phyloP scores from a whole-genome alignment of 2,888 invertebrate species.

The Xestia c-nigrum region DNA sequence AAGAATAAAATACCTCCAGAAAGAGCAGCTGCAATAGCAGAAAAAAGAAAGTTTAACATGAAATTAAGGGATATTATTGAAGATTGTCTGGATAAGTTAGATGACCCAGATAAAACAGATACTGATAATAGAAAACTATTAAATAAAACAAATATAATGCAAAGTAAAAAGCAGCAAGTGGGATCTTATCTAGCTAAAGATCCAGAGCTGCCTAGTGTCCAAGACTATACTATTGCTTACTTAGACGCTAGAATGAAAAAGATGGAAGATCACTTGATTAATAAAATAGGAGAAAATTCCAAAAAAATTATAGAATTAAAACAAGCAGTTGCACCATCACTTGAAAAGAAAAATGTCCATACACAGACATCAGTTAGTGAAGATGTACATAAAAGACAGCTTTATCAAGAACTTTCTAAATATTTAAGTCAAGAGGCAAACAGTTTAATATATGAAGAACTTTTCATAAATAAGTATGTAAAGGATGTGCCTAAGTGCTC shows the following conservation, averaged over 20 bases:
- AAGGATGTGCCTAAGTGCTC: constrained; percentile 51
- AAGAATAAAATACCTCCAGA: constrained; percentile 75
- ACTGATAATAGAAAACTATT: constrained; percentile 48
- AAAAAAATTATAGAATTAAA: constrained; percentile 79
- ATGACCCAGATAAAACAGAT: constrained; percentile 63
- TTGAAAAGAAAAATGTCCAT: constrained; percentile 62
- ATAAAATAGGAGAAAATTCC: constrained; percentile 84
- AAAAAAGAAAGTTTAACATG: constrained; percentile 86
- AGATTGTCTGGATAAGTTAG: constrained; percentile 79
- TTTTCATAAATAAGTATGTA: constrained; percentile 81
- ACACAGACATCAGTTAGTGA: constrained; percentile 76
- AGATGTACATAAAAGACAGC: constrained; percentile 77
- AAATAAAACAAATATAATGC: constrained; percentile 14
- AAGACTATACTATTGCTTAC: constrained; percentile 76
- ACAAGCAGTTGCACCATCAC: constrained; percentile 62
- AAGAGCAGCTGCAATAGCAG: constrained; percentile 81
- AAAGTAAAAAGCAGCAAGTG: constrained; percentile 46
- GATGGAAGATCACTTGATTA: constrained; percentile 81
- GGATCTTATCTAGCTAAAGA: constrained; percentile 62
- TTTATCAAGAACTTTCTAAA: constrained; percentile 83
- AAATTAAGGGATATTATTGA: constrained; percentile 83
- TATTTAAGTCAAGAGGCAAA: constrained; percentile 81
- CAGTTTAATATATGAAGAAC: constrained; percentile 84
- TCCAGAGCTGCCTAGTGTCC: constrained; percentile 62
- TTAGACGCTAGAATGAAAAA: constrained; percentile 81